Conservation (phyloP, 2,113 vertebrate species). For the Muntiacus muntjak region DNA sequence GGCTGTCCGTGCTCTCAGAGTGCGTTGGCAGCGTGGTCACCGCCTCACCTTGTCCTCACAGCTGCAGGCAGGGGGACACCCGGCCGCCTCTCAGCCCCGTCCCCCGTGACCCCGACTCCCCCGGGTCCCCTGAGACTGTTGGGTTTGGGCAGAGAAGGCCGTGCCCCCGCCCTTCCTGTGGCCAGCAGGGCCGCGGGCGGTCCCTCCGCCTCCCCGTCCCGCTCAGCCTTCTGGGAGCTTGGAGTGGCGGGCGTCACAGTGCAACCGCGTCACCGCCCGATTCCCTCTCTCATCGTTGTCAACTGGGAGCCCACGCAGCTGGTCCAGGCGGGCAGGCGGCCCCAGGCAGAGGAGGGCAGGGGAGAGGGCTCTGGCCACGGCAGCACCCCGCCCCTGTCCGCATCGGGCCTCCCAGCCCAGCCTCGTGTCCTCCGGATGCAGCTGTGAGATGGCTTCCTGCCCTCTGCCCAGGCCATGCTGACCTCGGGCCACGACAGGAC, state of each 20-base stretch:
- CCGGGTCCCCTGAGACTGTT: too few species aligned
- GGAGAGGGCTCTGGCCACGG: not conserved
- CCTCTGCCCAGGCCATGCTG: not conserved
- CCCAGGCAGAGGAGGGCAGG: not conserved
- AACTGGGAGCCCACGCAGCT: accelerated
- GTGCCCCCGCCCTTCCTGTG: not conserved
- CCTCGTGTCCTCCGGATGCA: not conserved
- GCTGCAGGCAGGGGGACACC: not conserved
- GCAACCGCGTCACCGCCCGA: accelerated
- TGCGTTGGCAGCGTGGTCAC: not conserved
- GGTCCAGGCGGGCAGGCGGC: not conserved
- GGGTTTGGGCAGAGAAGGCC: not conserved
- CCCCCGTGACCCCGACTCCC: not conserved
- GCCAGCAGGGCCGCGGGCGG: accelerated
- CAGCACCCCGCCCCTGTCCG: accelerated
- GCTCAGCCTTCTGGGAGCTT: not conserved
- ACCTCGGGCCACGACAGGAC: not conserved
- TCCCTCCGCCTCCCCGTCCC: accelerated
- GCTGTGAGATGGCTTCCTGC: not conserved
- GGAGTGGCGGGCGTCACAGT: accelerated
- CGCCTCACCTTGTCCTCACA: not conserved
- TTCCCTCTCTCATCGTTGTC: too few species aligned
- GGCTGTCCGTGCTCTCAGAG: constrained; percentile 47
- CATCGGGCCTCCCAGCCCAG: not conserved
- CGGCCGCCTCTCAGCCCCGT: not conserved